A percentile compares a stretch with the other conserved stretches of the same genome.
phyloP scores from a whole-genome alignment of 1,140 invertebrate genomes.

The Aethina tumida region DNA sequence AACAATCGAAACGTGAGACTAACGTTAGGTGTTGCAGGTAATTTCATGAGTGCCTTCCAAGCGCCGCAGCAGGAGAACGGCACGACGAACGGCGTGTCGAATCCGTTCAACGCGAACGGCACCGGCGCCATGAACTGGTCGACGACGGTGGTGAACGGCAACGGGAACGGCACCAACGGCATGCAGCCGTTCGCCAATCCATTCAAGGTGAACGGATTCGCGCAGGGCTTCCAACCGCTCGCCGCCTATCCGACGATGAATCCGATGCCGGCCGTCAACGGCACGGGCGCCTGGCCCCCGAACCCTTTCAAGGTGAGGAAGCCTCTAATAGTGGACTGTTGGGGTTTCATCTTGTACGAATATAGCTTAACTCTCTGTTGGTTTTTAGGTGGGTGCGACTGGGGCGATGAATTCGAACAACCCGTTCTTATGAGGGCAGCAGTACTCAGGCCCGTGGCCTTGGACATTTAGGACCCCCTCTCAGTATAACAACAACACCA shows the following conservation, averaged over 20 bases:
- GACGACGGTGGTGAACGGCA: slow-evolving; percentile 12
- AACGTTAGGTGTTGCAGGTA: slow-evolving; percentile 21
- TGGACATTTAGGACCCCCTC: too few species aligned
- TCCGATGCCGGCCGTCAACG: slow-evolving; percentile 16
- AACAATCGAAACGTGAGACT: not conserved
- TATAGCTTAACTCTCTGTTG: slow-evolving; percentile 1
- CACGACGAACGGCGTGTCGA: slow-evolving; percentile 19
- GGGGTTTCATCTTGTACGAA: slow-evolving; percentile 8
- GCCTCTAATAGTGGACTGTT: not conserved
- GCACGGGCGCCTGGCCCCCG: slow-evolving; percentile 23
- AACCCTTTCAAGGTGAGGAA: slow-evolving; percentile 34
- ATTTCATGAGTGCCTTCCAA: slow-evolving; percentile 29
- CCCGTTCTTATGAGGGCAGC: slow-evolving; percentile 32
- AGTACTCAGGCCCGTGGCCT: too few species aligned
- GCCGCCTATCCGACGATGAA: slow-evolving; percentile 15
- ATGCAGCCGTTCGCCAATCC: slow-evolving; percentile 20
- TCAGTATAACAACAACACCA: too few species aligned
- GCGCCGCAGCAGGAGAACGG: slow-evolving; percentile 16
- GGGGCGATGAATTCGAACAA: slow-evolving; percentile 29
- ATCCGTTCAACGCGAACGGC: slow-evolving; percentile 17
- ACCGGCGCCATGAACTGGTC: slow-evolving; percentile 8
- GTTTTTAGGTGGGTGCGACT: slow-evolving; percentile 23
- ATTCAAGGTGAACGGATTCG: slow-evolving; percentile 23
- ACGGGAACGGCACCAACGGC: slow-evolving; percentile 11
- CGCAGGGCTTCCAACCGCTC: slow-evolving; percentile 23